Evolutionary conservation across 1,140 invertebrate species (phyloP).

Genomic region (Zaprionus capensis): DNA sequence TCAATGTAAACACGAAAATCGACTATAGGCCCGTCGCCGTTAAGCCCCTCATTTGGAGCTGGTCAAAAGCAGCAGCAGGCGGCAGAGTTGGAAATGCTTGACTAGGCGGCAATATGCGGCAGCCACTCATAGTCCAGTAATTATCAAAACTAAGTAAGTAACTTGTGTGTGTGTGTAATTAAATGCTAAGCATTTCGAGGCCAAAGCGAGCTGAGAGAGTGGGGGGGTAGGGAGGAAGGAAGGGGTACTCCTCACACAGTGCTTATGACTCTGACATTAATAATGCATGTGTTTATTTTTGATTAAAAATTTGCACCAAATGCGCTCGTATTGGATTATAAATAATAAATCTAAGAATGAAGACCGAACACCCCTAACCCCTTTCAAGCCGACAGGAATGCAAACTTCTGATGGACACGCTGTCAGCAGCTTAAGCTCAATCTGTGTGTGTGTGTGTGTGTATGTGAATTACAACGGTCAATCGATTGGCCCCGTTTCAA

Average conservation of each 20-base stretch:
- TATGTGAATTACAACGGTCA: background rate
- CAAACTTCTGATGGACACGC: constrained; percentile 6
- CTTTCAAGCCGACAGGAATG: no score
- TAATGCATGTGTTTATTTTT: constrained; percentile 59
- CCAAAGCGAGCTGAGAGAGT: background rate
- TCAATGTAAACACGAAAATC: constrained; percentile 61
- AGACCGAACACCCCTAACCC: background rate
- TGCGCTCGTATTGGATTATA: constrained; percentile 48
- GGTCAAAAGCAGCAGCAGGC: constrained; percentile 21
- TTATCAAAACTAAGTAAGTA: constrained; percentile 57
- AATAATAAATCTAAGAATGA: constrained; percentile 53
- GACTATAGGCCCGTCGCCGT: constrained; percentile 9
- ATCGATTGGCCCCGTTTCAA: background rate
- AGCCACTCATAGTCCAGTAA: constrained; percentile 74
- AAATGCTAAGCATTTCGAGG: constrained; percentile 66
- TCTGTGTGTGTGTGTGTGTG: background rate
- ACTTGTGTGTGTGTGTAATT: constrained; percentile 52
- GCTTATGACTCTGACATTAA: constrained; percentile 48
- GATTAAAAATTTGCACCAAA: constrained; percentile 53
- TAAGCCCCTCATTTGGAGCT: constrained; percentile 14
- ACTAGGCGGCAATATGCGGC: constrained; percentile 15
- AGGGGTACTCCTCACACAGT: background rate
- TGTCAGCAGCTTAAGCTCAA: background rate
- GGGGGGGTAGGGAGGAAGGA: background rate
- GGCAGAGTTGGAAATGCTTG: constrained; percentile 11